These are phyloP conservation scores for Bellardia bayeri DNA, from an alignment of 2,888 invertebrate species.

Conservation along the genomic window DNA sequence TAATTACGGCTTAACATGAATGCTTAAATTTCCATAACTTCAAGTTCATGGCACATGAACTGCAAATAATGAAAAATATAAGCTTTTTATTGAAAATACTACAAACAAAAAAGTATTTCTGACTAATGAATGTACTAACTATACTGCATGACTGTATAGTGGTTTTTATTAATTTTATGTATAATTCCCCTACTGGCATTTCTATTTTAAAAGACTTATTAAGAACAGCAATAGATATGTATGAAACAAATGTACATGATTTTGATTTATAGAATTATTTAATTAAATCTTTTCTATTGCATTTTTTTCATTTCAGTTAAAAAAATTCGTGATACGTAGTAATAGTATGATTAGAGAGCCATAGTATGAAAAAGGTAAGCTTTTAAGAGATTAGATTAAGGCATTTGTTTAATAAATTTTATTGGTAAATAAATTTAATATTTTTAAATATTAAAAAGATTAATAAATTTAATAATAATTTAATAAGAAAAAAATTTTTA, in stretches of 20 bases:
- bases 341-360: neutral
- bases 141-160: neutral
- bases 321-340: neutral
- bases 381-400: constrained; percentile 16
- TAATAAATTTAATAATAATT: too few relatives aligned
- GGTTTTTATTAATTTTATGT: neutral
- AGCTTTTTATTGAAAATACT: neutral
- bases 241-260: neutral
- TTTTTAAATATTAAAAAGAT: too few relatives aligned
- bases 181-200: neutral
- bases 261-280: neutral
- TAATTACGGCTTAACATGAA: constrained; percentile 52
- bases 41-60: constrained; percentile 58
- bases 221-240: neutral
- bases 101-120: neutral
- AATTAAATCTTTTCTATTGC: constrained; percentile 1
- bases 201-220: neutral
- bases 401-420: neutral
- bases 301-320: constrained; percentile 29
- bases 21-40: constrained; percentile 42
- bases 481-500: too few relatives aligned
- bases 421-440: neutral
- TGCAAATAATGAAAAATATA: constrained; percentile 7
- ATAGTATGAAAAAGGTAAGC: constrained; percentile 36
- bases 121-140: neutral